Conservation (phyloP, 2,888 invertebrate genomes). For the Hypolimnas misippus region DNA sequence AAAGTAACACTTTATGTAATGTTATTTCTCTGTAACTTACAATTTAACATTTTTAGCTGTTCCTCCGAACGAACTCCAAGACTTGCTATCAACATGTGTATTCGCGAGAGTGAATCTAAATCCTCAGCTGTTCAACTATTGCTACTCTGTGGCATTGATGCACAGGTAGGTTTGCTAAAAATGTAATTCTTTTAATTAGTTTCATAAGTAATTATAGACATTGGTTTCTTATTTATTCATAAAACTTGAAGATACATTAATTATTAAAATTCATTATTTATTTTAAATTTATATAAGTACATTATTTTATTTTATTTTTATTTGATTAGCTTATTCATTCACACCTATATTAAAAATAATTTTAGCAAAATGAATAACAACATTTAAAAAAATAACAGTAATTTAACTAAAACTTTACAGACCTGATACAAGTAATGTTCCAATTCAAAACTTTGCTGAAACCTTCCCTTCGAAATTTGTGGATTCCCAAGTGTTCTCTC, state of each 20-base stretch:
- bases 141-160: slow-evolving; percentile 89
- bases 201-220: no score
- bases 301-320: no score
- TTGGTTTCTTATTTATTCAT: no score
- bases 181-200: not conserved
- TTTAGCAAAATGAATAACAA: no score
- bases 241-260: not conserved
- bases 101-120: slow-evolving; percentile 90
- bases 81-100: slow-evolving; percentile 87
- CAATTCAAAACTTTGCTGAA: slow-evolving; percentile 86
- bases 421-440: slow-evolving; percentile 83
- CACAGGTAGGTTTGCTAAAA: slow-evolving; percentile 80
- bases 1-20: no score
- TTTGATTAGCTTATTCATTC: no score
- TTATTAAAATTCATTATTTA: slow-evolving; percentile 3
- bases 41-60: slow-evolving; percentile 55
- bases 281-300: no score
- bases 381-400: no score
- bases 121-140: slow-evolving; percentile 92
- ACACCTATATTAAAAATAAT: no score
- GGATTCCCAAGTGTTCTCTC: slow-evolving; percentile 83
- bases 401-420: no score
- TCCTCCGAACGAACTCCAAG: slow-evolving; percentile 78
- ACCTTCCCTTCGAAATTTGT: slow-evolving; percentile 87
- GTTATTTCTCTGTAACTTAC: no score